These are phyloP conservation scores for Pyralis farinalis DNA, from an alignment of 2,888 invertebrate species.

Conservation along the genomic window DNA sequence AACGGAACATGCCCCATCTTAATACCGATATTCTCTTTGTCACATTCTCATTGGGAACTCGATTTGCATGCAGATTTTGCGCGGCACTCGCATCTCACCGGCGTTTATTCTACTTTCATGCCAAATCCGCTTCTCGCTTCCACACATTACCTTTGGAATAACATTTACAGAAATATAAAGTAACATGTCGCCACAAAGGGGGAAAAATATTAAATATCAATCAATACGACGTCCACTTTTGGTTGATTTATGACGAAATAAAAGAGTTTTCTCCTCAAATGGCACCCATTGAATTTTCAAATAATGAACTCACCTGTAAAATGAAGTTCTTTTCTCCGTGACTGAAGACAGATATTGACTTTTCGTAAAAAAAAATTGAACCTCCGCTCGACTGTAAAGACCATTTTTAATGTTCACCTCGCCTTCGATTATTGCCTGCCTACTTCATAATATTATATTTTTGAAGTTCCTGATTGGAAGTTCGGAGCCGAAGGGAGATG, in stretches of 20 bases:
- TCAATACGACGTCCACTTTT: not conserved
- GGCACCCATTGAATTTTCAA: constrained; percentile 7
- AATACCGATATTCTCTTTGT: too few relatives aligned
- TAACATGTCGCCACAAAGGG: too few relatives aligned
- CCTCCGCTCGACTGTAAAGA: constrained; percentile 38
- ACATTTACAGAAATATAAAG: too few relatives aligned
- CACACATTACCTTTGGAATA: too few relatives aligned
- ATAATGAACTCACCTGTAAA: constrained; percentile 13
- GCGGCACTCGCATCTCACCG: too few relatives aligned
- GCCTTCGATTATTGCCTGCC: constrained; percentile 46
- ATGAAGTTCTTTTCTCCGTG: constrained; percentile 9
- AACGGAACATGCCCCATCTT: too few relatives aligned
- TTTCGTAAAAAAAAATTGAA: constrained; percentile 24
- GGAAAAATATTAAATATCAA: too few relatives aligned
- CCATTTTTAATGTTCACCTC: constrained; percentile 60
- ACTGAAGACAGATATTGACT: constrained; percentile 18
- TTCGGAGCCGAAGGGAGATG: constrained; percentile 55
- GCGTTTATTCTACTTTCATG: too few relatives aligned
- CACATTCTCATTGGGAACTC: too few relatives aligned
- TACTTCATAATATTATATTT: constrained; percentile 49
- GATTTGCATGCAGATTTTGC: too few relatives aligned
- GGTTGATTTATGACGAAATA: constrained; percentile 1
- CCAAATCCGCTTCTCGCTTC: too few relatives aligned
- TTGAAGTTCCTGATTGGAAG: constrained; percentile 56
- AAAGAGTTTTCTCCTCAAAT: constrained; percentile 8